Conservation (phyloP, 2,888 invertebrate species). For the Kryphioiulus occultus region DNA sequence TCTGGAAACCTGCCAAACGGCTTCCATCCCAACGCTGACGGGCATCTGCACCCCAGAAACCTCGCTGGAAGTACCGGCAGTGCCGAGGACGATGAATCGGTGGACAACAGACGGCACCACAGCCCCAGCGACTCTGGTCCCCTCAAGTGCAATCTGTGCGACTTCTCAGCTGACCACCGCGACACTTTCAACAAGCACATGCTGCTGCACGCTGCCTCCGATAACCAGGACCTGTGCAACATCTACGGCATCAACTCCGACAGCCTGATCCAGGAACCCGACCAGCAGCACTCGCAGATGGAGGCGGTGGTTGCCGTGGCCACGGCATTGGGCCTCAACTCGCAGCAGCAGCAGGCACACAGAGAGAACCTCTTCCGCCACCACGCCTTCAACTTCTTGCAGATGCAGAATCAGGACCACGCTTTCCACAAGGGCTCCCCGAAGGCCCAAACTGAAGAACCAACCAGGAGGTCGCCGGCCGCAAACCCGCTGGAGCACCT, state of each 20-base stretch:
- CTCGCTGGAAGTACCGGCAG: background rate
- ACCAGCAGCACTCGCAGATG: slow-evolving; percentile 42
- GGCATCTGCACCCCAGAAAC: background rate
- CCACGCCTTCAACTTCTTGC: background rate
- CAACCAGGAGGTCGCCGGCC: slow-evolving; percentile 17
- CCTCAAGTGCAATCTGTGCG: slow-evolving; percentile 63
- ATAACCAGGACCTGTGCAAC: slow-evolving; percentile 61
- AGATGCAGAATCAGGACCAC: background rate
- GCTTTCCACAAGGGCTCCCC: background rate
- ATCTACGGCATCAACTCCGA: slow-evolving; percentile 60
- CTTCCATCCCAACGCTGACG: slow-evolving; percentile 39
- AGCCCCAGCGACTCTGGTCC: slow-evolving; percentile 51
- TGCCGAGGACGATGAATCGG: slow-evolving; percentile 46
- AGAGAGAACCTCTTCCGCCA: background rate
- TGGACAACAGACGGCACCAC: slow-evolving; percentile 51
- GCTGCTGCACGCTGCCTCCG: slow-evolving; percentile 61
- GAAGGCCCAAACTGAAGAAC: background rate
- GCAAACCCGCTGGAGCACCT: slow-evolving; percentile 50
- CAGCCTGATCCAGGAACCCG: slow-evolving; percentile 56
- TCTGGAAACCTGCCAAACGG: slow-evolving; percentile 37
- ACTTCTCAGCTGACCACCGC: slow-evolving; percentile 59
- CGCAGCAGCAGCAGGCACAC: background rate
- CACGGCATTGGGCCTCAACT: slow-evolving; percentile 33
- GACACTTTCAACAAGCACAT: slow-evolving; percentile 62
- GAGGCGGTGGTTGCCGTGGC: slow-evolving; percentile 11